Evolutionary conservation across 2,113 vertebrate species (phyloP), one percentile per base, ranked within the genome.

Genomic region (Xiphophorus maculatus): DNA sequence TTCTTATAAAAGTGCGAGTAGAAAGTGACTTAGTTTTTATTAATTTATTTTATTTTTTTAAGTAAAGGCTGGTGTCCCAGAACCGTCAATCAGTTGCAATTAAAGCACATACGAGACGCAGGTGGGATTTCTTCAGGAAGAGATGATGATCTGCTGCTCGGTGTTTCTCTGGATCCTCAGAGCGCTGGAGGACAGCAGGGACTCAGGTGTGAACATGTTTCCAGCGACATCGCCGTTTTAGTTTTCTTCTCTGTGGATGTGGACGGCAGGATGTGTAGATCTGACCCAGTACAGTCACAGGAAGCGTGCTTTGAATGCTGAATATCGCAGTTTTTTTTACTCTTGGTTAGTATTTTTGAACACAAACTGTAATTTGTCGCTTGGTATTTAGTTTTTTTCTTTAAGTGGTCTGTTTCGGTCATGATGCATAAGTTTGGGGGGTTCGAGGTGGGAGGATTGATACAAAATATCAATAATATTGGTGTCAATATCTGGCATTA

Each of bases 181-280:
- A 64, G 79, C 72, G 54, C 37, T 33, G 51, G 66, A 81, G 66
- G 63, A 67, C 58, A 29, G 66, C 74, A 28, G 78, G 69, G 82
- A 82, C 76, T 75, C 82, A 80, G 86, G 86, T 77, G 82, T 72
- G 73, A 79, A 54, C 62, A 17, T 12, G 10, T 62, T 29, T 28
- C 10, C 0, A 25, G 69, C 28, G 51, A 73, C 69, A 5, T 54
- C 1, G n/a, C 32, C 29, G 13, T 33, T 75, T 79, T 61, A 63
- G 28, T 29, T 15, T 76, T 42, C 65, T 74, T 51, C 7, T 64
- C 35, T 78, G 65, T 76, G 71, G 17, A 66, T 19, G 13, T 1
- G 63, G 9, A 48, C 44, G 14, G 4, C 44, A 27, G 73, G 65
- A 64, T 4, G 0, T 14, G 29, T 60, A 3, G 63, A 61, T 77